Conservation (phyloP, 2,113 vertebrate genomes). For the Grantiella picta region DNA sequence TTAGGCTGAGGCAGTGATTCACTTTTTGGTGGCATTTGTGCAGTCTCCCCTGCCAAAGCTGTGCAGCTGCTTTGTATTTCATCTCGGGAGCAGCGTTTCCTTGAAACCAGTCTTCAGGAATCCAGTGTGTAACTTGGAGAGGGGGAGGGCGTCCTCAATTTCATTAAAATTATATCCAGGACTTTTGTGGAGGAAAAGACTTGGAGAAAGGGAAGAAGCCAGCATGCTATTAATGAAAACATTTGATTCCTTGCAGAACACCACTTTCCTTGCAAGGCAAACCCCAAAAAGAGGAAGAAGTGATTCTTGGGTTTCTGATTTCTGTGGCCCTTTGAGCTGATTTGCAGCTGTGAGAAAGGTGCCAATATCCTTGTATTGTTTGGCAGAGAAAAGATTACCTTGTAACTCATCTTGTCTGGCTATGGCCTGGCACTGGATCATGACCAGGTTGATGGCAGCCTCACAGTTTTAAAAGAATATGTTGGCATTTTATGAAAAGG, state of each 20-base stretch:
- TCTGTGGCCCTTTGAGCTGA: constrained; percentile 20
- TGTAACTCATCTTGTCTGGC: constrained; percentile 57
- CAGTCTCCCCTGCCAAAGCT: constrained; percentile 12
- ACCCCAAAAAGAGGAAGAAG: constrained; percentile 8
- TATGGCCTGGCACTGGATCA: constrained; percentile 49
- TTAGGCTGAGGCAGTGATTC: constrained; percentile 19
- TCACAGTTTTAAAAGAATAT: constrained; percentile 52
- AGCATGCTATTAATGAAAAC: background rate
- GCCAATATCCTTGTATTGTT: constrained; percentile 52
- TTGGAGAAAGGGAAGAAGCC: constrained; percentile 11
- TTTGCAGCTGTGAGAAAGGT: constrained; percentile 40
- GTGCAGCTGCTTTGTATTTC: constrained; percentile 60
- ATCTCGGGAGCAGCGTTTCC: background rate
- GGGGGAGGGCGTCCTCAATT: background rate
- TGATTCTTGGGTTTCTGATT: constrained; percentile 13
- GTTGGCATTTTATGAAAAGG: constrained; percentile 64
- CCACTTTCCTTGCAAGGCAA: background rate
- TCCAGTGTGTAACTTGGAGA: constrained; percentile 3
- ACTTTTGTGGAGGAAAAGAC: background rate
- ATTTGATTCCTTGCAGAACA: background rate
- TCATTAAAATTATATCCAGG: constrained; percentile 25
- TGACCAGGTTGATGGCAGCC: constrained; percentile 54
- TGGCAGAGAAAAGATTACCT: constrained; percentile 44
- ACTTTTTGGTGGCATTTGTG: constrained; percentile 17
- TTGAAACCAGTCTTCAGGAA: constrained; percentile 21